phyloP scores from a whole-genome alignment of 1,140 invertebrate species.

The Drosophila fuyamai region DNA sequence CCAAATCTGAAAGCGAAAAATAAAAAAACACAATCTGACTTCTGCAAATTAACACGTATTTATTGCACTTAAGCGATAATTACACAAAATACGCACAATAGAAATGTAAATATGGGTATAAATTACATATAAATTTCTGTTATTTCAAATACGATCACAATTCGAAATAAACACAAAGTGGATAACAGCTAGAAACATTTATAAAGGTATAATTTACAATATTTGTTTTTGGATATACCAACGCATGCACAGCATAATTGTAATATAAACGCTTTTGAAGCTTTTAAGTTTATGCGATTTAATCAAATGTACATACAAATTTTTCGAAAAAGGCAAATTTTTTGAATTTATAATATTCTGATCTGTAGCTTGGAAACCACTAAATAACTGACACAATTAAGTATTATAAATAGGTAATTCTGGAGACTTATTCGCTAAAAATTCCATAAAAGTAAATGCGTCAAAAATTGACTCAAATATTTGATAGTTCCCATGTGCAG shows the following conservation, averaged over 20 bases:
- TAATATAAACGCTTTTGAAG: constrained; percentile 69
- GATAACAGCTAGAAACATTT: constrained; percentile 68
- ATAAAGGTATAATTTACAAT: constrained; percentile 49
- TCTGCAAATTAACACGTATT: constrained; percentile 67
- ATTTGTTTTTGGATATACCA: constrained; percentile 36
- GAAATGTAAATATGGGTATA: constrained; percentile 66
- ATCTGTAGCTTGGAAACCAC: constrained; percentile 49
- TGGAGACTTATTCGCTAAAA: constrained; percentile 65
- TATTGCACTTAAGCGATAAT: constrained; percentile 71
- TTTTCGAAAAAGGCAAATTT: constrained; percentile 74
- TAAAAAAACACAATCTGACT: not conserved
- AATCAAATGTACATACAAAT: constrained; percentile 72
- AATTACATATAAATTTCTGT: constrained; percentile 58
- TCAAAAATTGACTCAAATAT: constrained; percentile 83
- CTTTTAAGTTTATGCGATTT: constrained; percentile 67
- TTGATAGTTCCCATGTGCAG: constrained; percentile 59
- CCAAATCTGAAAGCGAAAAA: too few species aligned
- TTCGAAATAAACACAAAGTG: constrained; percentile 62
- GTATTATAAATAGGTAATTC: constrained; percentile 55
- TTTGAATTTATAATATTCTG: constrained; percentile 67
- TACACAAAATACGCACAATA: constrained; percentile 72
- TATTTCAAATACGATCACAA: constrained; percentile 72
- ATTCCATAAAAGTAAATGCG: constrained; percentile 80
- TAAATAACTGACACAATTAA: constrained; percentile 46
- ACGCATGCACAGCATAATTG: constrained; percentile 63